Evolutionary conservation across 1,140 invertebrate genomes (phyloP), one percentile per base, ranked within the genome.

Genomic region (Leptestheria dahalacensis): DNA sequence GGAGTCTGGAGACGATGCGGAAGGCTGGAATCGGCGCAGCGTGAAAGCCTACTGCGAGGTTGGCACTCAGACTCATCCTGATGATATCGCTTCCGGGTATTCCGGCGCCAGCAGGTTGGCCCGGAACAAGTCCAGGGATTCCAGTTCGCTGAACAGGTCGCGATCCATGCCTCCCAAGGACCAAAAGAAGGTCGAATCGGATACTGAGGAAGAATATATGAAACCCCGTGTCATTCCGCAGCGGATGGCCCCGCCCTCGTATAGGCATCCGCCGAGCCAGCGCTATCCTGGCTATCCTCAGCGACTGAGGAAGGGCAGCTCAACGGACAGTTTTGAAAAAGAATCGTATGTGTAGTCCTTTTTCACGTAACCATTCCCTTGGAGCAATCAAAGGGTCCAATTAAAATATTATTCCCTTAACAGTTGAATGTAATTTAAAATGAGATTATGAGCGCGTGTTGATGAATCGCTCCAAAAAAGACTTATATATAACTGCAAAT

Each of bases 171-270:
- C 53, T 24, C 62, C 62, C 15, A 61, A 64, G 57, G 21, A 24
- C 23, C n/a, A 21, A 33, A 6, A 21, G 48, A 48, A 28, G 47
- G 50, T 24, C 49, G 18, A 28, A 21, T 21, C 58, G 28, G 21
- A 18, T 51, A 28, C 25, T 51, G 29, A 60, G 48, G 33, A 41
- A 41, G n/a, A n/a, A n/a, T n/a, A n/a, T n/a, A n/a, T n/a, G 33
- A 9, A 15, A 41, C 33, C 33, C 25, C 49, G 53, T 21, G 61
- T 25, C 66, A 63, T 24, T 63, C 62, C 15, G 64, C 64, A 33
- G 71, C 73, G 61, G 26, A 55, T 26, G 25, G 52, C 41, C 46
- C 68, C 69, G 15, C 68, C 69, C 21, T 66, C 67, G 1, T 69
- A 69, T 48, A 61, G 69, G 0, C 68, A 65, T 25, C 66, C 65